Percentiles rank a stretch among this genome's conserved stretches.
Evolutionary conservation across 2,888 invertebrate genomes (phyloP).

Genomic region (Choreutis nemorana): DNA sequence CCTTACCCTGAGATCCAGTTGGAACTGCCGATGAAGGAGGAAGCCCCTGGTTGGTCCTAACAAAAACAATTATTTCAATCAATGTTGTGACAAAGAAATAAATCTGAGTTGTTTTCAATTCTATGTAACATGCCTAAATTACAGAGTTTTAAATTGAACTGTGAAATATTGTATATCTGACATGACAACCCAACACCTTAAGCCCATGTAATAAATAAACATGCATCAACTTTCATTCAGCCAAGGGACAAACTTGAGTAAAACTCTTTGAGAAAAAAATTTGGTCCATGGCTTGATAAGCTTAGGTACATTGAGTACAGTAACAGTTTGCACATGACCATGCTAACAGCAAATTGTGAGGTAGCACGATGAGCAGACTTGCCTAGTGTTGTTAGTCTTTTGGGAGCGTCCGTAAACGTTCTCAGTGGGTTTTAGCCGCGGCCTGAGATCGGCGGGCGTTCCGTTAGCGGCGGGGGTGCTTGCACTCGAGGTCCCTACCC

Average conservation of each 20-base stretch:
- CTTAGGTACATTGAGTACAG: too few relatives aligned
- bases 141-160: background rate
- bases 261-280: too few relatives aligned
- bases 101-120: background rate
- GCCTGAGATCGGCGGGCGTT: slow-evolving; percentile 49
- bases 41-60: slow-evolving; percentile 54
- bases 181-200: slow-evolving; percentile 24
- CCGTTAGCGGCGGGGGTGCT: slow-evolving; percentile 53
- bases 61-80: slow-evolving; percentile 1
- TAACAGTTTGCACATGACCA: too few relatives aligned
- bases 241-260: slow-evolving; percentile 8
- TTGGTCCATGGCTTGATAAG: too few relatives aligned
- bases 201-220: slow-evolving; percentile 16
- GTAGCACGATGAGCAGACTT: too few relatives aligned
- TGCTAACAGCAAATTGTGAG: too few relatives aligned
- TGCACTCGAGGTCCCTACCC: slow-evolving; percentile 52
- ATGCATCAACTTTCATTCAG: slow-evolving; percentile 17
- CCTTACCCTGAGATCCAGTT: slow-evolving; percentile 51
- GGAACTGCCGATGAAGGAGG: slow-evolving; percentile 38
- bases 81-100: background rate
- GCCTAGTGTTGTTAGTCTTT: slow-evolving; percentile 49
- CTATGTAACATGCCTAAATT: background rate
- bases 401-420: slow-evolving; percentile 39
- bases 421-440: slow-evolving; percentile 47
- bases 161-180: slow-evolving; percentile 14